Conservation (phyloP, 2,113 vertebrate species). For the Antidorcas marsupialis region DNA sequence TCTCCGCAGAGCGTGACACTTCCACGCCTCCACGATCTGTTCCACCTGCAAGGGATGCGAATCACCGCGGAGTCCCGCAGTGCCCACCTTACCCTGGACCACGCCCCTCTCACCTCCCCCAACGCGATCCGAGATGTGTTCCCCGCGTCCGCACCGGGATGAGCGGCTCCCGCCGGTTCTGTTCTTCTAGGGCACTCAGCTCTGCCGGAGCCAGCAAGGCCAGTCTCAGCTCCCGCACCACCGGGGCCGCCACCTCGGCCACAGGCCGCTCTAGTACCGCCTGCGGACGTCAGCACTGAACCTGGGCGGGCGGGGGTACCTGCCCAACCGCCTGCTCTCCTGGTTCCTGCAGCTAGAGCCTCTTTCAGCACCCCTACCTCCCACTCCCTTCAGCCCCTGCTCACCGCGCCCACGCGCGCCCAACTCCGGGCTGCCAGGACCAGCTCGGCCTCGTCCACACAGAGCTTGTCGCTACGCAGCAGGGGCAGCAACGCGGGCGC, state of each 20-base stretch:
- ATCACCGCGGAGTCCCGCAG: slow-evolving; percentile 45
- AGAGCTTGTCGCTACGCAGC: slow-evolving; percentile 79
- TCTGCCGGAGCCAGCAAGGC: slow-evolving; percentile 81
- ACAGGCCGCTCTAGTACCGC: slow-evolving; percentile 80
- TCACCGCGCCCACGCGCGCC: slow-evolving; percentile 86
- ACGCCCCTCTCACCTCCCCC: neutral
- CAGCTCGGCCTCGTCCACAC: slow-evolving; percentile 79
- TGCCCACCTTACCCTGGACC: neutral
- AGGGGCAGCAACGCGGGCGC: slow-evolving; percentile 75
- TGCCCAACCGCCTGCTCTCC: neutral
- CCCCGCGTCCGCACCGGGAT: slow-evolving; percentile 79
- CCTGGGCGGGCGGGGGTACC: neutral
- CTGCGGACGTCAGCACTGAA: slow-evolving; percentile 61
- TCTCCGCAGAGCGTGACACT: slow-evolving; percentile 76
- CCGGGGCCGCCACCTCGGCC: slow-evolving; percentile 76
- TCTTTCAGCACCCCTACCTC: neutral
- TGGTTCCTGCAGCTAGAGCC: neutral
- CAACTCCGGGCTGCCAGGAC: slow-evolving; percentile 81
- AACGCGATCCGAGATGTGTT: neutral
- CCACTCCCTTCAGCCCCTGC: neutral
- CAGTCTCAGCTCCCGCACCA: slow-evolving; percentile 80
- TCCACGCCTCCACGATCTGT: slow-evolving; percentile 81
- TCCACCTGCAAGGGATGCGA: slow-evolving; percentile 70
- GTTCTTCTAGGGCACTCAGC: slow-evolving; percentile 80
- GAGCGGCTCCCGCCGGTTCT: slow-evolving; percentile 81